A percentile compares a stretch with the other conserved stretches of the same genome.
Conservation (phyloP, 2,797 vertebrate species). For the Lepilemur ruficaudatus region DNA sequence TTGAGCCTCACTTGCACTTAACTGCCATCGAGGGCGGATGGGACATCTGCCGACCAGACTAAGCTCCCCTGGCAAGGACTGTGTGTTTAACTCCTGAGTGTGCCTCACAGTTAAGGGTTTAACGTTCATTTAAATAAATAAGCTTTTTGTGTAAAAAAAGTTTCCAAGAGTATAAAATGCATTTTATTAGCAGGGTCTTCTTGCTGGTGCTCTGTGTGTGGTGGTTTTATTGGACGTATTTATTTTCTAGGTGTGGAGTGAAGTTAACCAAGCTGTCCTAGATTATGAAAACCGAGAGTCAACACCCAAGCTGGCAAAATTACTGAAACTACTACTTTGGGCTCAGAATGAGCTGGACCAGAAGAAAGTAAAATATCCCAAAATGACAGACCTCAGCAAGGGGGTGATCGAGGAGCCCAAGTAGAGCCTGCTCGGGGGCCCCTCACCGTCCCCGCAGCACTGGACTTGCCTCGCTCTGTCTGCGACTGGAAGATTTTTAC, state of each 20-base stretch:
- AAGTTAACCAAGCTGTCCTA: constrained; percentile 98
- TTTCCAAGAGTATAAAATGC: no score
- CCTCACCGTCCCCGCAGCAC: constrained; percentile 69
- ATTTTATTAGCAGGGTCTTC: neutral
- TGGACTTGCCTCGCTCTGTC: constrained; percentile 79
- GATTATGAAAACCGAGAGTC: constrained; percentile 99
- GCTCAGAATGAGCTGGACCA: constrained; percentile 99
- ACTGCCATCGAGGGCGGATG: neutral
- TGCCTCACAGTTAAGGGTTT: rapidly evolving
- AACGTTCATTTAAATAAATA: neutral
- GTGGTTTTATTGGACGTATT: constrained; percentile 10
- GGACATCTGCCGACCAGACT: neutral
- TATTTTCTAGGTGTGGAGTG: constrained; percentile 95
- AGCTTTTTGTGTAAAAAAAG: rapidly evolving
- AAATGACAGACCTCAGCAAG: constrained; percentile 99
- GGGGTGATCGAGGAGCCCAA: constrained; percentile 98
- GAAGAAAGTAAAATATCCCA: constrained; percentile 99
- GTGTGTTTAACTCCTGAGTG: neutral
- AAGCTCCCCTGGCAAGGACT: neutral
- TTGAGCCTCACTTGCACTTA: neutral
- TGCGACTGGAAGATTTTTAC: constrained; percentile 83
- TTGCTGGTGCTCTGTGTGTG: neutral
- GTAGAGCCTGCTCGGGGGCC: constrained; percentile 85
- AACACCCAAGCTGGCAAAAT: constrained; percentile 97
- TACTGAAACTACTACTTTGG: constrained; percentile 98